Conservation (phyloP, 2,888 invertebrate genomes). For the Caenorhabditis zanzibari region DNA sequence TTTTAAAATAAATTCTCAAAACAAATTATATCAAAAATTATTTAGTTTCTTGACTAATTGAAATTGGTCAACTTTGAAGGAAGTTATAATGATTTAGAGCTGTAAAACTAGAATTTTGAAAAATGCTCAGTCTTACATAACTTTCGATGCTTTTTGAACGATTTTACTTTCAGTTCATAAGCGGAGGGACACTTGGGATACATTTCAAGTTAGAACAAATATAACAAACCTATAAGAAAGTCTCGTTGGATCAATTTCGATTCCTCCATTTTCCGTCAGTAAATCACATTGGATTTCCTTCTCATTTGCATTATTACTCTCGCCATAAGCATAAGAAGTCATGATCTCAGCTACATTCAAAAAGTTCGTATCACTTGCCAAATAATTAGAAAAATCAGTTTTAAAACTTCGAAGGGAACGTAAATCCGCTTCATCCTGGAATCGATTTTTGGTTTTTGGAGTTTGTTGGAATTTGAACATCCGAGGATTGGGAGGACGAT, state of each 20-base stretch:
- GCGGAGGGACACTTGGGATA: too few relatives aligned
- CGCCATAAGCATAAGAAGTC: constrained; percentile 72
- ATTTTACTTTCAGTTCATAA: too few relatives aligned
- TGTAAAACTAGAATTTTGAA: too few relatives aligned
- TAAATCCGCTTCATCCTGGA: constrained; percentile 60
- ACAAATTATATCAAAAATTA: too few relatives aligned
- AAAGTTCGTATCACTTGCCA: constrained; percentile 75
- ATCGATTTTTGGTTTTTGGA: constrained; percentile 44
- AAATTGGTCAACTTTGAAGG: too few relatives aligned
- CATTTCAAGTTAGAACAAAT: neutral
- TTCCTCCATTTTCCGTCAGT: constrained; percentile 77
- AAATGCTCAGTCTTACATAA: too few relatives aligned
- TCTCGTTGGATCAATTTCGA: constrained; percentile 77
- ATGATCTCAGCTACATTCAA: constrained; percentile 72
- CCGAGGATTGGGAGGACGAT: constrained; percentile 28
- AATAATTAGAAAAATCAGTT: constrained; percentile 72
- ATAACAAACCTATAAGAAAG: constrained; percentile 73
- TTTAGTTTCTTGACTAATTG: too few relatives aligned
- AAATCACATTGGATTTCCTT: constrained; percentile 78
- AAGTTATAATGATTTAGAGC: too few relatives aligned
- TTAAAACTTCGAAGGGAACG: constrained; percentile 68
- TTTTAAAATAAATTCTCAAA: too few relatives aligned
- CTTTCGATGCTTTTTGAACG: too few relatives aligned
- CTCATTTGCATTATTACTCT: constrained; percentile 74
- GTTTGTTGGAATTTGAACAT: constrained; percentile 53